Conservation (phyloP, 2,113 vertebrate species). For the Caranx ignobilis region DNA sequence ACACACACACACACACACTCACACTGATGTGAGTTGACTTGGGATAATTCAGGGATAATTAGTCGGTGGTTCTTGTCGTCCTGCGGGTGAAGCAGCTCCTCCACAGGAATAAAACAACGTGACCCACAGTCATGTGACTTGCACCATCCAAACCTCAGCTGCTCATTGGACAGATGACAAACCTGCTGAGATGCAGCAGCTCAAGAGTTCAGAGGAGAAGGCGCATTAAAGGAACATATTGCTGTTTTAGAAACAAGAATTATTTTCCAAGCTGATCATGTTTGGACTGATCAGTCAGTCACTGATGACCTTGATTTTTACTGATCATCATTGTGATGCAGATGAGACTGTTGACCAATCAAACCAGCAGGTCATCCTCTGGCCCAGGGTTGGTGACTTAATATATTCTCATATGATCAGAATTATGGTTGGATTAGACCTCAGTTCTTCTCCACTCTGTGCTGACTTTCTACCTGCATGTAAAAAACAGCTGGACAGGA, state of each 20-base stretch:
- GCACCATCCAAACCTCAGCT: constrained; percentile 22
- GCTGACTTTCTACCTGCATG: not conserved
- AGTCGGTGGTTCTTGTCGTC: constrained; percentile 56
- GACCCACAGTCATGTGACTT: constrained; percentile 59
- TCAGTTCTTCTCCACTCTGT: not conserved
- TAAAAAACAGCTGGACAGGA: constrained; percentile 31
- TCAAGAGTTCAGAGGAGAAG: constrained; percentile 6
- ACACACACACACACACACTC: constrained; percentile 34
- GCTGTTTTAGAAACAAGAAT: not conserved
- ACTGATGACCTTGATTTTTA: too few relatives aligned
- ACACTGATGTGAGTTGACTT: constrained; percentile 53
- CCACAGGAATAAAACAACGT: constrained; percentile 48
- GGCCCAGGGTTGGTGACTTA: too few relatives aligned
- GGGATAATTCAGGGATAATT: constrained; percentile 70
- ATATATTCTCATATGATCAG: too few relatives aligned
- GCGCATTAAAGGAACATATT: not conserved
- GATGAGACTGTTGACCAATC: too few relatives aligned
- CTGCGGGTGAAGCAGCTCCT: constrained; percentile 56
- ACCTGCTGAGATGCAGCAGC: constrained; percentile 17
- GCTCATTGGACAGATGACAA: constrained; percentile 35
- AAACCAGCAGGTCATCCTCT: too few relatives aligned
- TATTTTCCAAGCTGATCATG: too few relatives aligned
- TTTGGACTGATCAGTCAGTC: too few relatives aligned
- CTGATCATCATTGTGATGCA: too few relatives aligned
- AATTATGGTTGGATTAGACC: too few relatives aligned